Evolutionary conservation across 2,888 invertebrate species (phyloP), one percentile per base, ranked within the genome.

Genomic region (Nomada hirtipes): DNA sequence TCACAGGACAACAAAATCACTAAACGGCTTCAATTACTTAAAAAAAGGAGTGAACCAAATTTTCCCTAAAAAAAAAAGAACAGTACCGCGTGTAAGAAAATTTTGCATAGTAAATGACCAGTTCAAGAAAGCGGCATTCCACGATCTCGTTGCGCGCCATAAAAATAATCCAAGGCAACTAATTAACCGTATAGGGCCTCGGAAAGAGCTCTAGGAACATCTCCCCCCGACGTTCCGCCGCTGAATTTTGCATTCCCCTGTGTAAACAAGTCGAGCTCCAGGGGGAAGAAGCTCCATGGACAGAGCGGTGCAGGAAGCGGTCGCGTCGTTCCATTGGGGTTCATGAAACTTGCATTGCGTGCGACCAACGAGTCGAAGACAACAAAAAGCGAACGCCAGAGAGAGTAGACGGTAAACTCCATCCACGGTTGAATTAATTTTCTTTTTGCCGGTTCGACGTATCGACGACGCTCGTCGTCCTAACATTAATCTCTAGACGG

Each of bases 291-390:
- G 74, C 75, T 72, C 59, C 78, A 53, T 42, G 52, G 50, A 70
- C 26, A 74, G 70, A 29, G 57, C 63, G 59, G 36, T 74, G 71
- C 76, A 79, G 76, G 75, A 85, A 85, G 73, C 76, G 63, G 72
- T n/a, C 69, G 50, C 73, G 64, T 52, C 70, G 59, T 73, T 71
- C 79, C 76, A 83, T 74, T 65, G 63, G 68, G 53, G 75, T 76
- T 87, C 87, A 87, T 87, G 87, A 87, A 87, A 87, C 71, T 87
- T 87, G 76, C 83, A 87, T 87, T 59, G 75, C 73, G 61, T 52
- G 84, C 82, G 82, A 84, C 80, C 77, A 70, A 61, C 47, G 59
- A 50, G 61, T 68, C 55, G 59, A 76, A 52, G 64, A 53, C 26
- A 15, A 64, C 67, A 76, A 79, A 76, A 79, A 71, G 68, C 36